Percentiles rank a stretch among this genome's conserved stretches.
These are phyloP conservation scores for Podarcis siculus DNA, from an alignment of 2,797 vertebrate species.

Conservation along the genomic window DNA sequence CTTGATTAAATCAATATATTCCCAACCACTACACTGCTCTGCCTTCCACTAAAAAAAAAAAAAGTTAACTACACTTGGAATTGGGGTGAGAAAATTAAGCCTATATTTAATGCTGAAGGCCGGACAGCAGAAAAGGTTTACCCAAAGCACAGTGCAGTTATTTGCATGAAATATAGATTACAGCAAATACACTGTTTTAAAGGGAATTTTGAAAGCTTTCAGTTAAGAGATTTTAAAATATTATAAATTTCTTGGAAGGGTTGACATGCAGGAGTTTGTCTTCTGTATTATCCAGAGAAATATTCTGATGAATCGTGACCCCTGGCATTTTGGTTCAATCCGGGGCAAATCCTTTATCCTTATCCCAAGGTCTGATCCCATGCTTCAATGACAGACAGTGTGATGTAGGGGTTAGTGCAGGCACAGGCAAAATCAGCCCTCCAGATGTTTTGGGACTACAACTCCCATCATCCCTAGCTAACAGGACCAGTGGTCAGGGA, in stretches of 20 bases:
- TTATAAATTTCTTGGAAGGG: background rate
- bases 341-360: background rate
- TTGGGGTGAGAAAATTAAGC: conserved; percentile 4
- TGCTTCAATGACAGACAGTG: background rate
- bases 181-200: background rate
- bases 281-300: background rate
- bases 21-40: background rate
- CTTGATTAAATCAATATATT: conserved; percentile 11
- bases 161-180: conserved; percentile 28
- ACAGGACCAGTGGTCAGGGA: too few species aligned
- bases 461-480: too few species aligned
- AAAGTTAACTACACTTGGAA: background rate
- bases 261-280: background rate
- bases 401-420: background rate
- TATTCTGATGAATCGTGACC: background rate
- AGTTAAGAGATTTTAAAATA: conserved; percentile 26
- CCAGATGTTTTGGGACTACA: too few species aligned
- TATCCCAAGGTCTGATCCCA: background rate
- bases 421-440: too few species aligned
- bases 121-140: background rate
- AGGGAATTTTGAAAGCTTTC: conserved; percentile 5
- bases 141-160: conserved; percentile 15
- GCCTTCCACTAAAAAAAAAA: background rate
- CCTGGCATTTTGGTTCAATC: background rate
- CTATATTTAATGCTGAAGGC: conserved; percentile 3